Conservation (phyloP, 2,888 invertebrate species). For the Polymixis flavicincta region DNA sequence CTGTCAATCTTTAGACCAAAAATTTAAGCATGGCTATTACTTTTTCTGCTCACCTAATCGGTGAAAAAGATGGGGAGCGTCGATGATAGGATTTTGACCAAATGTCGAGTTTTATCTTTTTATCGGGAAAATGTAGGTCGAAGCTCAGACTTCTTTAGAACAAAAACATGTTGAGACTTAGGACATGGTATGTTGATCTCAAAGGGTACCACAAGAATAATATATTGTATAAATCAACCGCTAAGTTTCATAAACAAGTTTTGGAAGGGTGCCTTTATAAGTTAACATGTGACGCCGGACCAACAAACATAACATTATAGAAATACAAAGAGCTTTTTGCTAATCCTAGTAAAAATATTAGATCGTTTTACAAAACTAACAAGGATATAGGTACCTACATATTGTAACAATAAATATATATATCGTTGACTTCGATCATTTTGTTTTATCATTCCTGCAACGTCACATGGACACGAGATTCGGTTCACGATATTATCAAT, state of each 20-base stretch:
- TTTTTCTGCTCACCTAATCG: not conserved
- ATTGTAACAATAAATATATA: too few relatives aligned
- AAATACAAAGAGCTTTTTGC: not conserved
- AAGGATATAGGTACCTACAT: not conserved
- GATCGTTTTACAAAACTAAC: not conserved
- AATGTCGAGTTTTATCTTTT: conserved; percentile 14
- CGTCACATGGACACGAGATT: not conserved
- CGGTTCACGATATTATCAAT: not conserved
- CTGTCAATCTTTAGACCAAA: not conserved
- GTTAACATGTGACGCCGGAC: not conserved
- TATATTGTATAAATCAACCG: conserved; percentile 6
- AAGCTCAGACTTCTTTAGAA: not conserved
- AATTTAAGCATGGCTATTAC: not conserved
- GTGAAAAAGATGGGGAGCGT: not conserved
- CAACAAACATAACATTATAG: not conserved
- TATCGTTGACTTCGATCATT: conserved; percentile 13
- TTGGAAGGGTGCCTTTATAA: not conserved
- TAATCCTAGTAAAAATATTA: not conserved
- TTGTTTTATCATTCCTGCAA: conserved; percentile 27
- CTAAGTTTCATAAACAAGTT: conserved; percentile 13
- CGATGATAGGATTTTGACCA: not conserved
- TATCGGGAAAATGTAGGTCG: not conserved
- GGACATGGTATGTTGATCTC: not conserved
- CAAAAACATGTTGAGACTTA: conserved; percentile 16
- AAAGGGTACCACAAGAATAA: conserved; percentile 15